Percentiles rank a stretch among this genome's conserved stretches.
These are phyloP conservation scores for Serinus canaria DNA, from an alignment of 2,113 vertebrate species.

Conservation along the genomic window DNA sequence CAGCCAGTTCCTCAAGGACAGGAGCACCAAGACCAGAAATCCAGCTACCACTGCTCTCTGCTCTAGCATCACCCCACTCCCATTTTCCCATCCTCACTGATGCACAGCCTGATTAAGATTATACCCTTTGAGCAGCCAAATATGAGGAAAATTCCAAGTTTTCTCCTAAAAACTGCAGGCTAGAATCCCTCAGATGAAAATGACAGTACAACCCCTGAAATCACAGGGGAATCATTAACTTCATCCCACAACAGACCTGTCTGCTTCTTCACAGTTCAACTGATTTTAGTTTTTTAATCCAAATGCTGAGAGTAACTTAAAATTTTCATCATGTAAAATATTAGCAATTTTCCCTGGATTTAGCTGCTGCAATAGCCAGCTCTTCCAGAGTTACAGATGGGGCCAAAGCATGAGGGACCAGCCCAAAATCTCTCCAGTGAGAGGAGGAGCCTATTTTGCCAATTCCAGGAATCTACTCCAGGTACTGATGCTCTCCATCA, in stretches of 20 bases:
- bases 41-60: not conserved
- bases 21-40: not conserved
- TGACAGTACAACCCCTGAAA: not conserved
- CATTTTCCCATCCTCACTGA: not conserved
- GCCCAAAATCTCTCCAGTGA: not conserved
- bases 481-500: not conserved
- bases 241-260: not conserved
- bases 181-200: not conserved
- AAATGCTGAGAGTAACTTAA: not conserved
- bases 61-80: not conserved
- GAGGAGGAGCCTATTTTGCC: not conserved
- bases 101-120: not conserved
- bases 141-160: not conserved
- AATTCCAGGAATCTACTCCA: not conserved
- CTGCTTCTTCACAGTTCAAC: not conserved
- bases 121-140: not conserved
- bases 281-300: not conserved
- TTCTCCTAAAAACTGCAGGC: not conserved
- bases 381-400: not conserved
- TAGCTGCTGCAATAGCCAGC: not conserved
- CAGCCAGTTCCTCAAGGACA: not conserved
- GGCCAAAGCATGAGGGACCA: not conserved
- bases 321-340: not conserved
- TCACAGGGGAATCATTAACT: not conserved
- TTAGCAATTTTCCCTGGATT: not conserved